phyloP scores from a whole-genome alignment of 2,888 invertebrate genomes.

The Cosmia trapezina region DNA sequence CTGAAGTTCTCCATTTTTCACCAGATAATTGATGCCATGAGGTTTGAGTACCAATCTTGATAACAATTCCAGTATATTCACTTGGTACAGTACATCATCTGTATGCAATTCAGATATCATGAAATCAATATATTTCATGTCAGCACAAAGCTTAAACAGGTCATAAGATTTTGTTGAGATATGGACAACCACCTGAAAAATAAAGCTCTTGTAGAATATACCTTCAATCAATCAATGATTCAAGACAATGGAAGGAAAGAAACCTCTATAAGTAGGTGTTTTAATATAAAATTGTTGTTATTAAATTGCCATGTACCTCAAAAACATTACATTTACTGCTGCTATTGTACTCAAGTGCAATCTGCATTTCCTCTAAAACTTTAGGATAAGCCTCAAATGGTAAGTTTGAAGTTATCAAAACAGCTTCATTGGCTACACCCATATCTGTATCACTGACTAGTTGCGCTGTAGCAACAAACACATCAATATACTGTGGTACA shows the following conservation, averaged over 20 bases:
- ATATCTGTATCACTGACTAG: conserved; percentile 91
- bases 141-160: conserved; percentile 90
- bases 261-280: background rate
- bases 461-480: conserved; percentile 90
- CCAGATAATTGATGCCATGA: conserved; percentile 94
- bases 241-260: background rate
- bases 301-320: conserved; percentile 87
- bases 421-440: conserved; percentile 91
- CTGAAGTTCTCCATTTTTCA: conserved; percentile 92
- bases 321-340: conserved; percentile 92
- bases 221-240: background rate
- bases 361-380: conserved; percentile 90
- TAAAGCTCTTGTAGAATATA: background rate
- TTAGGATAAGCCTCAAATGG: conserved; percentile 89
- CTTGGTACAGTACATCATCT: conserved; percentile 94
- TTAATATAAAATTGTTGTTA: no score
- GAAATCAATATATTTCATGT: conserved; percentile 91
- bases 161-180: conserved; percentile 91
- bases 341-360: conserved; percentile 90
- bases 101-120: conserved; percentile 92
- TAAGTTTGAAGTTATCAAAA: conserved; percentile 88
- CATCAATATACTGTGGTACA: conserved; percentile 85
- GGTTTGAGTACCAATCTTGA: conserved; percentile 92
- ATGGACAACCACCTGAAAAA: conserved; percentile 90
- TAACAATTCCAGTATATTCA: conserved; percentile 95